phyloP scores from a whole-genome alignment of 2,113 vertebrate genomes.

The Zosterops pallidus region DNA sequence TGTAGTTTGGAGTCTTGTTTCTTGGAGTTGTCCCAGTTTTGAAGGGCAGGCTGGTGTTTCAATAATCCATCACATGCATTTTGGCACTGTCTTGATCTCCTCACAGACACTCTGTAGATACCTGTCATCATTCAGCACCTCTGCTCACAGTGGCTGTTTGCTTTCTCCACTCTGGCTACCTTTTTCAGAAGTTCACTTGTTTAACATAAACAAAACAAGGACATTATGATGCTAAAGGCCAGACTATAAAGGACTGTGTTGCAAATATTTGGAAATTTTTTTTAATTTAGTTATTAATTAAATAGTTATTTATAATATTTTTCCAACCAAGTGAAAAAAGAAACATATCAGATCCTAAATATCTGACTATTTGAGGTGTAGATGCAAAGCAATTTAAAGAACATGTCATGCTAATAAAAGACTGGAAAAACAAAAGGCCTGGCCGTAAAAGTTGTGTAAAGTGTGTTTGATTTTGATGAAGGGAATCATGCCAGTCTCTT shows the following conservation, averaged over 20 bases:
- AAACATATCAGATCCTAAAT: not conserved
- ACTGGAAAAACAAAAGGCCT: not conserved
- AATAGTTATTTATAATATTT: not conserved
- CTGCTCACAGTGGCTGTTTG: not conserved
- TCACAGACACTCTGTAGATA: not conserved
- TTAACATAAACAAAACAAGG: not conserved
- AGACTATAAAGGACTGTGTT: not conserved
- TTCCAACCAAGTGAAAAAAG: not conserved
- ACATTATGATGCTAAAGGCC: not conserved
- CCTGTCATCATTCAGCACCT: not conserved
- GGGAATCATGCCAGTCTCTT: not conserved
- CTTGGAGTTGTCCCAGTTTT: not conserved
- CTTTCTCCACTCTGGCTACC: not conserved
- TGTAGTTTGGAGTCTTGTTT: not conserved
- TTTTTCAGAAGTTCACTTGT: not conserved
- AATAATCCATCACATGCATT: not conserved
- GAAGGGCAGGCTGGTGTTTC: not conserved
- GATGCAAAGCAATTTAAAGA: not conserved
- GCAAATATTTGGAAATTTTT: not conserved
- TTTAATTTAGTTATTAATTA: not conserved
- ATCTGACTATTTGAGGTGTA: not conserved
- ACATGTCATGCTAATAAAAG: not conserved
- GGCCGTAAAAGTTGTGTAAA: not conserved
- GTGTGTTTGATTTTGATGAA: not conserved
- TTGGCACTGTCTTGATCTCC: not conserved